A percentile compares a stretch with the other conserved stretches of the same genome.
phyloP scores from a whole-genome alignment of 2,113 vertebrate species.

The Cryptoleucopteryx plumbea region DNA sequence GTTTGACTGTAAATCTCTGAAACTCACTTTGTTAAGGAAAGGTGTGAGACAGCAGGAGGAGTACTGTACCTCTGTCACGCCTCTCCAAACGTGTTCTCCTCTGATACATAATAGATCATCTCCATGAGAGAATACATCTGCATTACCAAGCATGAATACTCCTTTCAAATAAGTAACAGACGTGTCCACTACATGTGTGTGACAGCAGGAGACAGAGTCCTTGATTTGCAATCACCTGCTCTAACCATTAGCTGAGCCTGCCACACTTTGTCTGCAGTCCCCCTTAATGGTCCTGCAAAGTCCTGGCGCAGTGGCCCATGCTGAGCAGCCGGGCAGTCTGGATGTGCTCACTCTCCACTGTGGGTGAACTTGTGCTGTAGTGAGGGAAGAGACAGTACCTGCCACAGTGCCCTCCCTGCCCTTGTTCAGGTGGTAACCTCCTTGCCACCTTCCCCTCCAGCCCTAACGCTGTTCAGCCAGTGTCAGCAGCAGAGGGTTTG shows the following conservation, averaged over 20 bases:
- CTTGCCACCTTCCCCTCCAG: background rate
- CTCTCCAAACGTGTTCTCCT: background rate
- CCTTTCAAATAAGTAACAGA: background rate
- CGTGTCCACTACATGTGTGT: background rate
- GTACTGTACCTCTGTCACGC: background rate
- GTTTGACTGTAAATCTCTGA: background rate
- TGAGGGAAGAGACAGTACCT: background rate
- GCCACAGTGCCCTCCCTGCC: background rate
- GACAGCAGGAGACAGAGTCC: background rate
- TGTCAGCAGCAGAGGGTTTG: background rate
- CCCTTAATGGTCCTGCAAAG: background rate
- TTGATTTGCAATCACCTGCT: background rate
- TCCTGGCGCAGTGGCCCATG: rapidly evolving
- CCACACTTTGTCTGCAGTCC: too few relatives aligned
- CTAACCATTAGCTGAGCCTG: background rate
- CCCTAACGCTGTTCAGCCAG: background rate
- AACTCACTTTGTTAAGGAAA: background rate
- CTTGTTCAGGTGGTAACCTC: background rate
- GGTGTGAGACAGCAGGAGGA: background rate
- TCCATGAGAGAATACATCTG: background rate
- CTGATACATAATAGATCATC: background rate
- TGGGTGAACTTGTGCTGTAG: background rate
- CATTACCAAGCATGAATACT: background rate
- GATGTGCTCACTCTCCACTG: background rate
- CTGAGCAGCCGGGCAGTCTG: background rate